Evolutionary conservation across 2,113 vertebrate species (phyloP).

Genomic region (Regulus satrapa): DNA sequence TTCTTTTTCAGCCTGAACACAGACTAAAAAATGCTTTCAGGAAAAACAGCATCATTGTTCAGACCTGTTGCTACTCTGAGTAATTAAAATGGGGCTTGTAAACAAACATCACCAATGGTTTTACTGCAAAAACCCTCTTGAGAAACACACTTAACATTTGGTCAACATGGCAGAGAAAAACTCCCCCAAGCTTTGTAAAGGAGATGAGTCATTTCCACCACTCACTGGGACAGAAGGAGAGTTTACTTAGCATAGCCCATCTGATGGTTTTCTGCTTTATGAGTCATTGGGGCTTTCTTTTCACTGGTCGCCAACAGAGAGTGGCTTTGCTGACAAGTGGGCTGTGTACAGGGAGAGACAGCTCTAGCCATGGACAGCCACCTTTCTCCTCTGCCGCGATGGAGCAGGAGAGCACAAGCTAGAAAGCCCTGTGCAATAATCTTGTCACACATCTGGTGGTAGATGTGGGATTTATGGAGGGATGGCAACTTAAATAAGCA

Average conservation of each 20-base stretch:
- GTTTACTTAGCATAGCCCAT: neutral
- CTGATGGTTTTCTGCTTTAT: conserved; percentile 1
- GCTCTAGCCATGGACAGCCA: neutral
- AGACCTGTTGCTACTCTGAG: neutral
- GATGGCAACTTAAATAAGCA: conserved; percentile 53
- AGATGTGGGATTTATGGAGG: conserved; percentile 39
- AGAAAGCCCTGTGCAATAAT: neutral
- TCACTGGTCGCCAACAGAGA: neutral
- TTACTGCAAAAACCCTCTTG: neutral
- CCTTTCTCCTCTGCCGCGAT: neutral
- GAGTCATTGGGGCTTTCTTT: neutral
- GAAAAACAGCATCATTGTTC: neutral
- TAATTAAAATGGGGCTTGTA: neutral
- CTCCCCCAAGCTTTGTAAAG: neutral
- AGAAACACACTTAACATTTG: neutral
- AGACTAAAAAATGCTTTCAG: neutral
- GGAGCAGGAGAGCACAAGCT: neutral
- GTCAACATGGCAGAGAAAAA: neutral
- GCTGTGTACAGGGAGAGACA: neutral
- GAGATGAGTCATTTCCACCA: conserved; percentile 33
- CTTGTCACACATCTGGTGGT: conserved; percentile 31
- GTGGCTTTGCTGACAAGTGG: neutral
- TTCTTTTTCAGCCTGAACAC: neutral
- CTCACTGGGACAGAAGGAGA: neutral
- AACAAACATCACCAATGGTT: neutral